Percentiles rank a stretch among this genome's conserved stretches.
phyloP scores from a whole-genome alignment of 92 coral and sea anemone species.

The Siderastrea siderea region DNA sequence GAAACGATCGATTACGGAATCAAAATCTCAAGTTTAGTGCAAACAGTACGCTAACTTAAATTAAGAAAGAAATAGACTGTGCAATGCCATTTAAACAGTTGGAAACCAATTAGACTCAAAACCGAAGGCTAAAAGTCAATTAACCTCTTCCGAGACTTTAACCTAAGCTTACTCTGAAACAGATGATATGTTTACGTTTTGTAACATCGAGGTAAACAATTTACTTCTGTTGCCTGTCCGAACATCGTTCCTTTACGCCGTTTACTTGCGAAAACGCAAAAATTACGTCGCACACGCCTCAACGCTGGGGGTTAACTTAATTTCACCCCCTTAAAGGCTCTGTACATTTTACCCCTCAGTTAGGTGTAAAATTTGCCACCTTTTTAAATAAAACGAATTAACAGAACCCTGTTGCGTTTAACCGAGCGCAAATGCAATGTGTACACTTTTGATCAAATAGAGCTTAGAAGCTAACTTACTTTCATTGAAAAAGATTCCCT shows the following conservation, averaged over 20 bases:
- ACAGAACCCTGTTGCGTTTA: constrained; percentile 12
- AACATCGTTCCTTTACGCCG: neutral
- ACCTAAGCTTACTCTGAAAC: neutral
- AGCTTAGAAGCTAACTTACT: constrained; percentile 61
- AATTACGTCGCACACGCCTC: neutral
- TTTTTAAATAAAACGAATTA: constrained; percentile 20
- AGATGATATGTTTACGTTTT: neutral
- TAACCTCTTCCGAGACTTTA: constrained; percentile 4
- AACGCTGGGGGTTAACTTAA: constrained; percentile 31
- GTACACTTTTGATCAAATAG: constrained; percentile 20
- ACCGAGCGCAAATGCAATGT: neutral
- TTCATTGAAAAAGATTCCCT: constrained; percentile 82
- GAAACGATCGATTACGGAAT: too few relatives aligned
- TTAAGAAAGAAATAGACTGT: neutral
- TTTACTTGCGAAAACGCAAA: neutral
- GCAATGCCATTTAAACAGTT: neutral
- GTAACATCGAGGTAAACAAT: neutral
- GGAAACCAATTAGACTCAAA: neutral
- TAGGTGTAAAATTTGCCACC: constrained; percentile 59
- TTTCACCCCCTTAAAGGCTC: constrained; percentile 38
- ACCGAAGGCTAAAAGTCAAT: constrained; percentile 2
- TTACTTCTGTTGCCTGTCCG: neutral
- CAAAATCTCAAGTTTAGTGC: neutral
- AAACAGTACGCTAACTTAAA: neutral
- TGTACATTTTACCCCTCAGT: constrained; percentile 12